Conservation (phyloP, 2,888 invertebrate genomes). For the Bhutanitis thaidina region DNA sequence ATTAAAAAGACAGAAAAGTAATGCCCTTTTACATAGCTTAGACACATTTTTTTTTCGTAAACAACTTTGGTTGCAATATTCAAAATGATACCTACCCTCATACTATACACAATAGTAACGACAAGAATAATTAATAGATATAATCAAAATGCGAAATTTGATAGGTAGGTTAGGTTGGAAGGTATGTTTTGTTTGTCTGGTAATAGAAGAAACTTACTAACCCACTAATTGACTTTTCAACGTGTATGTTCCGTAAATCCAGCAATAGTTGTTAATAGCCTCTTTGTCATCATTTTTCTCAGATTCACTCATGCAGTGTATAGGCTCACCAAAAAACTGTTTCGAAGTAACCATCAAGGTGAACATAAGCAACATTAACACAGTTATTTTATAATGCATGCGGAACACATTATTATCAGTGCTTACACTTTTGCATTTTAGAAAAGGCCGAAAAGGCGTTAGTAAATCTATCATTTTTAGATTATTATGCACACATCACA, state of each 20-base stretch:
- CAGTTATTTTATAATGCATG: conserved; percentile 86
- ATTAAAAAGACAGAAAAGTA: too few relatives aligned
- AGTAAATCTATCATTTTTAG: conserved; percentile 82
- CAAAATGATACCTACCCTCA: too few relatives aligned
- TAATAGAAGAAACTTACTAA: conserved; percentile 34
- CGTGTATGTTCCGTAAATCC: conserved; percentile 88
- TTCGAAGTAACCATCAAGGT: conserved; percentile 88
- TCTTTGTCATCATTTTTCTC: conserved; percentile 73
- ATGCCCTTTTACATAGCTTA: too few relatives aligned
- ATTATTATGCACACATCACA: conserved; percentile 23
- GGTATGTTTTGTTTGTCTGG: too few relatives aligned
- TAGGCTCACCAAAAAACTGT: conserved; percentile 92
- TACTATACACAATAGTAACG: too few relatives aligned
- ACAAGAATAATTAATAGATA: too few relatives aligned
- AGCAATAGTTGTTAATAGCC: conserved; percentile 87
- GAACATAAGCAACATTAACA: conserved; percentile 85
- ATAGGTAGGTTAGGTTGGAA: too few relatives aligned
- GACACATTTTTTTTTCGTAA: too few relatives aligned
- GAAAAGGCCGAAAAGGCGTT: conserved; percentile 82
- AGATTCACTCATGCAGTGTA: conserved; percentile 83
- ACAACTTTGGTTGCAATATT: too few relatives aligned
- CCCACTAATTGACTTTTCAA: conserved; percentile 62
- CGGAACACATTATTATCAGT: conserved; percentile 89
- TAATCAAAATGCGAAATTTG: too few relatives aligned
- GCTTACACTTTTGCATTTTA: conserved; percentile 83